Evolutionary conservation across 2,797 vertebrate genomes (phyloP).

Genomic region (Lerista edwardsae): DNA sequence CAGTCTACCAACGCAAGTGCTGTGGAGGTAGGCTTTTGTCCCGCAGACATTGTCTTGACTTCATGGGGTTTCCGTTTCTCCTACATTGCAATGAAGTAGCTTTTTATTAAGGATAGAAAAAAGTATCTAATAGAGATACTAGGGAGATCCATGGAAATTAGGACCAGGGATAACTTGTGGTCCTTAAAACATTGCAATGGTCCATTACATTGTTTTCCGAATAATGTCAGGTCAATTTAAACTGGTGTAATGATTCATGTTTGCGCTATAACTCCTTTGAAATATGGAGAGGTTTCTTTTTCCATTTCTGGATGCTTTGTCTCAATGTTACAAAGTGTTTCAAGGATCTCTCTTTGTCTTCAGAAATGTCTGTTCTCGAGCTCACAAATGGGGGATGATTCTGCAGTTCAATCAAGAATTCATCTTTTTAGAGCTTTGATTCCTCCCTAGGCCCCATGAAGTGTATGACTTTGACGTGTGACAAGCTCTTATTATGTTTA

Average conservation of each 20-base stretch:
- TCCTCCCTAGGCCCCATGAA: slow-evolving; percentile 30
- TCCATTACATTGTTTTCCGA: not conserved
- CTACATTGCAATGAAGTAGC: not conserved
- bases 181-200: not conserved
- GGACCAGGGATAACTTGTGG: not conserved
- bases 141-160: not conserved
- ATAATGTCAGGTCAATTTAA: not conserved
- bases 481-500: slow-evolving; percentile 25
- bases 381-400: slow-evolving; percentile 3
- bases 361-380: not conserved
- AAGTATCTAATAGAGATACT: not conserved
- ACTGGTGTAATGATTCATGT: not conserved
- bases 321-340: slow-evolving; percentile 10
- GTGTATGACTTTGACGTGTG: slow-evolving; percentile 18
- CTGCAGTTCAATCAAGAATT: not conserved
- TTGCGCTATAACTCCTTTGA: not conserved
- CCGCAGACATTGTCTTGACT: no score
- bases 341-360: not conserved
- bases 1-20: no score
- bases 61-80: no score
- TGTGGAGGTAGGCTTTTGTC: no score
- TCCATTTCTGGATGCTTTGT: not conserved
- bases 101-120: not conserved
- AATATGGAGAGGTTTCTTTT: slow-evolving; percentile 1
- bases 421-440: not conserved